These are phyloP conservation scores for Globodera rostochiensis DNA, from an alignment of 1,140 invertebrate genomes.

Conservation along the genomic window DNA sequence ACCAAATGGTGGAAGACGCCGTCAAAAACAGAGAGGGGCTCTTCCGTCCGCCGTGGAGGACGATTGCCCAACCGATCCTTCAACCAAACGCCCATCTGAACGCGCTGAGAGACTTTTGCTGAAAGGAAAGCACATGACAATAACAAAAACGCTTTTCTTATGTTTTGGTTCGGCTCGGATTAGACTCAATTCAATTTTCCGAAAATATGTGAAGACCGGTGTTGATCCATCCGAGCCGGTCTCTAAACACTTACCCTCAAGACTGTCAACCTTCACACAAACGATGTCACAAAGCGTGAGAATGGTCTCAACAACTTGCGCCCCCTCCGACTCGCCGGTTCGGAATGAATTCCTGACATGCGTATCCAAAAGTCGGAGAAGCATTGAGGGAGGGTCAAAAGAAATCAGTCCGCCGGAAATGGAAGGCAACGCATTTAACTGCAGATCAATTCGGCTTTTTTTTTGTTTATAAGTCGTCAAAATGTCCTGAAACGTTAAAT, in stretches of 20 bases:
- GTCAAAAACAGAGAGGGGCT: background rate
- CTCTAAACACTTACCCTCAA: background rate
- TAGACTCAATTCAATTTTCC: too few relatives aligned
- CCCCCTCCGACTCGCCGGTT: background rate
- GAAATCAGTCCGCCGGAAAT: slow-evolving; percentile 3
- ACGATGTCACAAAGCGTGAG: slow-evolving; percentile 13
- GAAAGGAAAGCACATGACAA: background rate
- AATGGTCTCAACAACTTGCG: background rate
- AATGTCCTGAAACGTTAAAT: background rate
- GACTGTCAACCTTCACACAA: background rate
- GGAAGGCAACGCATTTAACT: background rate
- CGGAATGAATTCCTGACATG: slow-evolving; percentile 16
- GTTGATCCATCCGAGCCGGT: too few relatives aligned
- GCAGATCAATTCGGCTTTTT: background rate
- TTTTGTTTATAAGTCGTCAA: background rate
- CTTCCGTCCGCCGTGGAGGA: too few relatives aligned
- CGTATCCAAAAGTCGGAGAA: slow-evolving; percentile 23
- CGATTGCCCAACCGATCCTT: background rate
- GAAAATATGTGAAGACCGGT: too few relatives aligned
- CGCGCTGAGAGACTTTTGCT: slow-evolving; percentile 21
- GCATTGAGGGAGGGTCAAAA: slow-evolving; percentile 28
- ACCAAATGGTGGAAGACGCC: slow-evolving; percentile 19
- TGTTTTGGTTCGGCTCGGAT: too few relatives aligned
- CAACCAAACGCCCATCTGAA: slow-evolving; percentile 25
- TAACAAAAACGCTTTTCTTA: background rate